Base-by-base conservation (phyloP, 2,797 vertebrate species). In the Dallia pectoralis region DNA sequence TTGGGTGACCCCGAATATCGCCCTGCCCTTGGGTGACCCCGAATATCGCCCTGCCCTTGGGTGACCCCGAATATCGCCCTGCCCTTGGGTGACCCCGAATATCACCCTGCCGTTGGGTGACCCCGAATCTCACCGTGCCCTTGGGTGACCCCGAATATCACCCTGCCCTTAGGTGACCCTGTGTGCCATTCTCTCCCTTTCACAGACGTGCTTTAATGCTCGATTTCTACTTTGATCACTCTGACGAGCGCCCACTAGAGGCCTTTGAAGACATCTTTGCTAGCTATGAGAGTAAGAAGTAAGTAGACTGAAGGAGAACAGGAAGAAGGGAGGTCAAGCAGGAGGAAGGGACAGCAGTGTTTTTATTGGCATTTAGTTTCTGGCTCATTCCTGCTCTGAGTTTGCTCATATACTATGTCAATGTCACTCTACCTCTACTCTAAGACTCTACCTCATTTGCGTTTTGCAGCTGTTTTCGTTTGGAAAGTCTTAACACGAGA, bases 161-260 rank as follows among this genome's bases (percentile, higher is more conserved):
- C 22, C 32, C 81, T 86, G 76, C 85, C 85, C 78, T 70, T 83
- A 78, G 89, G 89, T 93, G 90, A 93, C 87, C 80, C 85, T 92
- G 84, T 94, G 86, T 94, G 89, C 86, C 90, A 87, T 92, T 93
- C 69, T 91, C 67, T 87, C 75, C 85, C 85, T 77, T 95, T 95
- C 91, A 92, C 97, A 98, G 97, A 95, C 86, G 89, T 90, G 94
- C 88, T 65, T 96, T 97, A 95, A 81, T 97, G 94, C 97, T 98
- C 93, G 96, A 97, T 96, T 98, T 98, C 95, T 98, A 94, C 94
- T 97, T 97, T 97, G 97, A 98, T 95, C 94, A 94, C 89, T 96
- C 96, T 94, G 95, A 97, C 93, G 97, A 99, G 91, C 95, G 94
- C 93, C 92, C 94, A 95, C 92, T 97, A 95, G 96, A 95, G 94